Base-by-base conservation (phyloP, 2,888 invertebrate species). In the Podotricha telesiphe region DNA sequence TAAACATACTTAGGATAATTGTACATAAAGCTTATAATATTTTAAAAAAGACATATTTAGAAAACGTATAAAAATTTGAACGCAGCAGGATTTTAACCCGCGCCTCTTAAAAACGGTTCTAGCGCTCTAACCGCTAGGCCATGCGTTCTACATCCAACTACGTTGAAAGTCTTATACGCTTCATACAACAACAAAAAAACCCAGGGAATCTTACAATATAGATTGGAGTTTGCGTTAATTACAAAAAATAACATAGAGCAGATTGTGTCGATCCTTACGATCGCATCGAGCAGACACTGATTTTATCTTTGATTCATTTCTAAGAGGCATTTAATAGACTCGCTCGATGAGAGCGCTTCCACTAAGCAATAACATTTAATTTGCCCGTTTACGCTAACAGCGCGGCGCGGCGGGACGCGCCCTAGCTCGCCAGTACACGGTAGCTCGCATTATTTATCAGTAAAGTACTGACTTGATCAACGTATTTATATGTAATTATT, bases 401-500 rank as follows among this genome's bases (percentile, higher is more conserved):
- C 37, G 37, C 1, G 10, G 10, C 7, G 37, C 10, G 37, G 8
- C 37, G 37, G 37, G 7, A 37, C 37, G 37, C 37, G 2, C 13
- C 20, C 53, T 6, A 1, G n/a, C 4, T 11, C 55, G 17, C n/a
- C n/a, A n/a, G n/a, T n/a, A n/a, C n/a, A n/a, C 53, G 15, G 28
- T 17, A 15, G 40, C 20, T n/a, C 42, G 42, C 15, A 20, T 58
- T 58, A 58, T 58, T 58, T 20, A 28, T 6, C 3, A 28, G 28
- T 28, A n/a, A n/a, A n/a, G n/a, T n/a, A n/a, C n/a, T n/a, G n/a
- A 58, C 20, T 10, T 20, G 15, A 59, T 22, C 17, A 28, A 34
- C 42, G 62, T 62, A 62, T 62, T 62, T 62, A 50, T 62, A 50
- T 62, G 50, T 62, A 62, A 62, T 62, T 19, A 50, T 2, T 48